Evolutionary conservation across 2,888 invertebrate species (phyloP).

Genomic region (Coenonympha arcania): DNA sequence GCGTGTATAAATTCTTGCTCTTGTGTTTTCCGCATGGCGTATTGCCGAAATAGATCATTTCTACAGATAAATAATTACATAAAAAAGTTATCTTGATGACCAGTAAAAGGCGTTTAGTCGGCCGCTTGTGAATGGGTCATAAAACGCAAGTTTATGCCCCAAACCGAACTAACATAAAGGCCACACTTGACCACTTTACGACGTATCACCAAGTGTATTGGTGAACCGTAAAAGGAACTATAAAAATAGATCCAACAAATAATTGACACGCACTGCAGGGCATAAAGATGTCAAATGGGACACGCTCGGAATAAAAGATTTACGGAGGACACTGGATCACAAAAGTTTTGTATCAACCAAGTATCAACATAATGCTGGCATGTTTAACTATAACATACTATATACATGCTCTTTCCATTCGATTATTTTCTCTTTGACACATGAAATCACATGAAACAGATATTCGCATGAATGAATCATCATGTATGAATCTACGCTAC

Average conservation of each 20-base stretch:
- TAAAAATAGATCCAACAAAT: constrained; percentile 8
- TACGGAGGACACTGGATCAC: no score
- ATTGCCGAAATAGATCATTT: no score
- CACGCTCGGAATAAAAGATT: neutral
- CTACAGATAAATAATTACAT: neutral
- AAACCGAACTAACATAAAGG: neutral
- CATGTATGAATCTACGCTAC: no score
- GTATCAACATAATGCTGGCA: no score
- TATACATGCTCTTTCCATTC: no score
- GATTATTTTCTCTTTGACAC: no score
- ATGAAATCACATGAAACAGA: no score
- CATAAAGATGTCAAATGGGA: neutral
- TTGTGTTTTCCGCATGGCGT: constrained; percentile 2
- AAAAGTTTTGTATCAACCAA: neutral
- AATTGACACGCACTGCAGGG: neutral
- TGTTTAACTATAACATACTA: no score
- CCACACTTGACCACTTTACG: constrained; percentile 7
- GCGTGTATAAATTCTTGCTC: constrained; percentile 2
- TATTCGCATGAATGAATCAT: no score
- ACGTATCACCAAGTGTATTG: constrained; percentile 4
- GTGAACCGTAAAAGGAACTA: constrained; percentile 2
- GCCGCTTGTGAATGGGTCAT: neutral
- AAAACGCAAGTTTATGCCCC: constrained; percentile 6
- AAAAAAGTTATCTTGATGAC: neutral
- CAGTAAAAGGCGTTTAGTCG: neutral